These are phyloP conservation scores for Crenuchus spilurus DNA, from an alignment of 2,797 vertebrate genomes.

Conservation along the genomic window DNA sequence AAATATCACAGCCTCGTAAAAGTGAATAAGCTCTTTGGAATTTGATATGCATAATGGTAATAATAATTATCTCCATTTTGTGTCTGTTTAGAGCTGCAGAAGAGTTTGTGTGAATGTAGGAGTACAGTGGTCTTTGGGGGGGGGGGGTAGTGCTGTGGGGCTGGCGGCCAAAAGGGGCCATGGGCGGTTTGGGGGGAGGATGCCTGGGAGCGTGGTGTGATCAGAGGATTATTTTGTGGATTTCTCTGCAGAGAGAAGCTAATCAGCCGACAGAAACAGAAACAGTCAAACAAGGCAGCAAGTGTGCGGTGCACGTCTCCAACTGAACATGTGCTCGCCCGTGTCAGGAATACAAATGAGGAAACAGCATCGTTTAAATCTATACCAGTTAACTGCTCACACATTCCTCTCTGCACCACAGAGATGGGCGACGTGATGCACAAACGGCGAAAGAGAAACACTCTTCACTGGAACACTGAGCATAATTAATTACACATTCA, in stretches of 20 bases:
- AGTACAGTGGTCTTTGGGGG: too few species aligned
- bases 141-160: too few species aligned
- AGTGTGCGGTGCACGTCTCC: conserved; percentile 50
- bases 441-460: conserved; percentile 49
- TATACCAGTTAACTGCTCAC: conserved; percentile 53
- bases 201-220: conserved; percentile 5
- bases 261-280: conserved; percentile 54
- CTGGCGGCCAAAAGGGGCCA: too few species aligned
- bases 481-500: conserved; percentile 49
- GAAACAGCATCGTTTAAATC: conserved; percentile 52
- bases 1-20: conserved; percentile 47
- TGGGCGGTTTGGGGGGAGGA: too few species aligned
- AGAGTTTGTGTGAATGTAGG: neutral
- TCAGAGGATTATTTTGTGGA: conserved; percentile 49
- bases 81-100: conserved; percentile 29
- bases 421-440: conserved; percentile 27
- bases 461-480: conserved; percentile 39
- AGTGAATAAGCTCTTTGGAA: conserved; percentile 43
- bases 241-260: conserved; percentile 46
- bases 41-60: conserved; percentile 44
- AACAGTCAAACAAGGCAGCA: conserved; percentile 54
- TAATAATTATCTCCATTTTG: conserved; percentile 24
- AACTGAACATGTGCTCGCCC: conserved; percentile 41
- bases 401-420: conserved; percentile 21
- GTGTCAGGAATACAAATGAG: conserved; percentile 59